Evolutionary conservation across 2,113 vertebrate species (phyloP).

Genomic region (Mastomys natalensis): DNA sequence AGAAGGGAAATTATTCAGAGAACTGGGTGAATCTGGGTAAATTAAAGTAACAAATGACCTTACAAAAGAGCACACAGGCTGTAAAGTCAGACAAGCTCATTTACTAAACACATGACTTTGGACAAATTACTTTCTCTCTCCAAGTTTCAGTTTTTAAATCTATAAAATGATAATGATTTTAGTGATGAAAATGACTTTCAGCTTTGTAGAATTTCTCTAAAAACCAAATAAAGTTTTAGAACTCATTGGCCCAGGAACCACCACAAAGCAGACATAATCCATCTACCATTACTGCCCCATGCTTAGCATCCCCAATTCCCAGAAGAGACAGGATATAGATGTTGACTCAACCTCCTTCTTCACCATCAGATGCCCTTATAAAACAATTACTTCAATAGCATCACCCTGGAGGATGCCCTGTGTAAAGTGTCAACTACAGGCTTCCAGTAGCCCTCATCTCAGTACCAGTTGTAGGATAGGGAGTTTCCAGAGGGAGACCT

Average conservation of each 20-base stretch:
- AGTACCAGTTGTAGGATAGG: neutral
- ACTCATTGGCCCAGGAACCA: neutral
- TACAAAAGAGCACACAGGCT: neutral
- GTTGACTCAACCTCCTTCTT: neutral
- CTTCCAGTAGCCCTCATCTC: neutral
- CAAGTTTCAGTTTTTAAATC: slow-evolving; percentile 23
- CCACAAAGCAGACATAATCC: neutral
- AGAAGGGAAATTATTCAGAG: neutral
- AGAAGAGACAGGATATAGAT: neutral
- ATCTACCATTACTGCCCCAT: neutral
- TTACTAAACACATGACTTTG: neutral
- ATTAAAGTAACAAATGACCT: slow-evolving; percentile 8
- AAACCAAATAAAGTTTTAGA: slow-evolving; percentile 31
- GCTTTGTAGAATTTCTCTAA: slow-evolving; percentile 27
- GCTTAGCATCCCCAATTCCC: neutral
- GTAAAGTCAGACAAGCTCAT: slow-evolving; percentile 15
- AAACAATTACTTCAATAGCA: neutral
- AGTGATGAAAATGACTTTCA: slow-evolving; percentile 11
- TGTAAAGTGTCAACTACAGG: neutral
- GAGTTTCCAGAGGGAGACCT: no score
- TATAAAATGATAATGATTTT: neutral
- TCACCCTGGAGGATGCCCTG: neutral
- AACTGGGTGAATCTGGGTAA: neutral
- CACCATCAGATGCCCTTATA: neutral
- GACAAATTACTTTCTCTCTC: slow-evolving; percentile 1